Conservation (phyloP, 2,797 vertebrate species). For the Sciaenops ocellatus region DNA sequence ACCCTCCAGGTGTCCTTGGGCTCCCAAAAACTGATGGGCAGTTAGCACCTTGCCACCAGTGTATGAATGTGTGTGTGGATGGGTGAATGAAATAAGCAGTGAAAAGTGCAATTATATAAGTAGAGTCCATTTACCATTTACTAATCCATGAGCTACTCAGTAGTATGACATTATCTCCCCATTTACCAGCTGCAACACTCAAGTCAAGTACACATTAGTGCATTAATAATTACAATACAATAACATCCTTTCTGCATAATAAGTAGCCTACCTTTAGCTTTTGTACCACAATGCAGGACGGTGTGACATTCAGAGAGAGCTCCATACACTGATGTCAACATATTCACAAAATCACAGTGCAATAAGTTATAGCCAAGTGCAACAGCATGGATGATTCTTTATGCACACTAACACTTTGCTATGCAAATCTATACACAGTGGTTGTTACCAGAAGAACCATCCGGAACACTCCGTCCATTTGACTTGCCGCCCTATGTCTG, state of each 20-base stretch:
- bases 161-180: not conserved
- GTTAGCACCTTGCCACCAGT: too few relatives aligned
- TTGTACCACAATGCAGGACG: not conserved
- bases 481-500: too few relatives aligned
- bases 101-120: too few relatives aligned
- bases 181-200: not conserved
- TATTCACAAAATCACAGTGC: conserved; percentile 18
- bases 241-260: not conserved
- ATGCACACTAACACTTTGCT: conserved; percentile 50
- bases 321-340: conserved; percentile 22
- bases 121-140: too few relatives aligned
- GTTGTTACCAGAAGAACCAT: not conserved
- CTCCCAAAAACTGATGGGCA: too few relatives aligned
- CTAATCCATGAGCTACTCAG: not conserved
- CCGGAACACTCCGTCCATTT: too few relatives aligned
- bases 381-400: conserved; percentile 37
- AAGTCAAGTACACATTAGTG: not conserved
- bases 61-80: too few relatives aligned
- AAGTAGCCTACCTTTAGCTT: too few relatives aligned
- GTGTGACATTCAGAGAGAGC: not conserved
- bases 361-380: conserved; percentile 35
- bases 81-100: too few relatives aligned
- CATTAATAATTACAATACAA: not conserved
- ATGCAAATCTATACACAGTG: conserved; percentile 45
- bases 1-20: too few relatives aligned